phyloP scores from a whole-genome alignment of 2,888 invertebrate species.

The Machimus rusticus region DNA sequence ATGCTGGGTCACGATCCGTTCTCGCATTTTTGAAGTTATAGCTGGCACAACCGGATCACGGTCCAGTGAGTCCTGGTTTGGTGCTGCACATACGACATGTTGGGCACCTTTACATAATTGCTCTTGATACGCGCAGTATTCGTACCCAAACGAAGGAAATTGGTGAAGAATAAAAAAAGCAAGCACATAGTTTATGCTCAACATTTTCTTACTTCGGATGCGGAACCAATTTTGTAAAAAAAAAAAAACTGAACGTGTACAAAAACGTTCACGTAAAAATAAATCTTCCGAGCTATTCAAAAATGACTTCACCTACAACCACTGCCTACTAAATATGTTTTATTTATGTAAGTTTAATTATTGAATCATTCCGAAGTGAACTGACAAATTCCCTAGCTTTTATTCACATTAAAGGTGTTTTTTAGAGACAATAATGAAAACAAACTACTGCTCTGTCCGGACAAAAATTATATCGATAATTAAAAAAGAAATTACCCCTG shows the following conservation, averaged over 20 bases:
- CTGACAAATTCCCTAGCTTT: too few relatives aligned
- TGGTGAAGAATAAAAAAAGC: neutral
- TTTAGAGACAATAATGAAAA: too few relatives aligned
- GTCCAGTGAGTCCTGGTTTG: neutral
- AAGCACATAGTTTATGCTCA: neutral
- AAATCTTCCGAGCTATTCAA: neutral
- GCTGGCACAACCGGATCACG: neutral
- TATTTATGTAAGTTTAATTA: too few relatives aligned
- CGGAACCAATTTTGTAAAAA: neutral
- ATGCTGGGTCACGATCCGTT: neutral
- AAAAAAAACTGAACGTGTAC: neutral
- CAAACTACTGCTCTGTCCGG: too few relatives aligned
- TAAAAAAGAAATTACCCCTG: too few relatives aligned
- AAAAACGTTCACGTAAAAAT: neutral
- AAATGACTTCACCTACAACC: too few relatives aligned
- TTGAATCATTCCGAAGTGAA: too few relatives aligned
- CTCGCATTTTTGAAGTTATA: neutral
- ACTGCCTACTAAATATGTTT: too few relatives aligned
- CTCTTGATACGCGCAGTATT: neutral
- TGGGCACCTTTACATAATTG: neutral
- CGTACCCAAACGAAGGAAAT: neutral
- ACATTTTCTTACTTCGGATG: neutral
- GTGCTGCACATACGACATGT: neutral
- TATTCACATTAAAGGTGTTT: too few relatives aligned
- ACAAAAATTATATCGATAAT: too few relatives aligned